Evolutionary conservation across 2,888 invertebrate genomes (phyloP).

Genomic region (Stratiomys singularior): DNA sequence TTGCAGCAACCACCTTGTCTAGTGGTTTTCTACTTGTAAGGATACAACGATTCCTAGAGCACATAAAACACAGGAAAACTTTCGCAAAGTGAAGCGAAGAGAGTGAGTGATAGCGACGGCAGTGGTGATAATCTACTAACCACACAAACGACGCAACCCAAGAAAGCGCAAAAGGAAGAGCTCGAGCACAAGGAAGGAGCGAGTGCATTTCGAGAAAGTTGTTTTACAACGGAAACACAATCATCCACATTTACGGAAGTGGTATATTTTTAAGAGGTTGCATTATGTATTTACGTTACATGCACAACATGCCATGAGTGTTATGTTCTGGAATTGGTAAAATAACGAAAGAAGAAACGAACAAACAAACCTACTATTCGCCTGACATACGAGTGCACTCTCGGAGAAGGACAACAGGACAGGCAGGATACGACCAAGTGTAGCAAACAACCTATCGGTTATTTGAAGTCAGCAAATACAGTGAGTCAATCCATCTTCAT

Average conservation of each 20-base stretch:
- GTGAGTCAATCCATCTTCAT: not conserved
- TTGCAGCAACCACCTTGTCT: conserved; percentile 43
- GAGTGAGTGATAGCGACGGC: conserved; percentile 40
- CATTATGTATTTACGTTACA: conserved; percentile 20
- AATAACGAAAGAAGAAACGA: not conserved
- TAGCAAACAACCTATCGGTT: not conserved
- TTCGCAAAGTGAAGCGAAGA: not conserved
- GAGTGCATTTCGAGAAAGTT: conserved; percentile 38
- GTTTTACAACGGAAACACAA: conserved; percentile 41
- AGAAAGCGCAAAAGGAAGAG: conserved; percentile 17
- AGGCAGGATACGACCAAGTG: too few species aligned
- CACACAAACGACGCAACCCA: conserved; percentile 30
- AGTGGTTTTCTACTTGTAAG: conserved; percentile 42
- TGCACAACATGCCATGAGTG: not conserved
- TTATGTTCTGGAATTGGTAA: not conserved
- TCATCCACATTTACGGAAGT: conserved; percentile 35
- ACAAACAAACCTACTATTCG: too few species aligned
- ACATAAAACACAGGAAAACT: conserved; percentile 36
- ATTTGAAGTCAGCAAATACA: not conserved
- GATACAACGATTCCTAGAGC: conserved; percentile 32
- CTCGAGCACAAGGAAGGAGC: not conserved
- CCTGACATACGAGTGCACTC: too few species aligned
- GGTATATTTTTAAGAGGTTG: conserved; percentile 24
- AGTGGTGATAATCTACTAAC: conserved; percentile 41
- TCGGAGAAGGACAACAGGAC: too few species aligned